Evolutionary conservation across 2,888 invertebrate species (phyloP), one percentile per base, ranked within the genome.

Genomic region (Pterostichus madidus): DNA sequence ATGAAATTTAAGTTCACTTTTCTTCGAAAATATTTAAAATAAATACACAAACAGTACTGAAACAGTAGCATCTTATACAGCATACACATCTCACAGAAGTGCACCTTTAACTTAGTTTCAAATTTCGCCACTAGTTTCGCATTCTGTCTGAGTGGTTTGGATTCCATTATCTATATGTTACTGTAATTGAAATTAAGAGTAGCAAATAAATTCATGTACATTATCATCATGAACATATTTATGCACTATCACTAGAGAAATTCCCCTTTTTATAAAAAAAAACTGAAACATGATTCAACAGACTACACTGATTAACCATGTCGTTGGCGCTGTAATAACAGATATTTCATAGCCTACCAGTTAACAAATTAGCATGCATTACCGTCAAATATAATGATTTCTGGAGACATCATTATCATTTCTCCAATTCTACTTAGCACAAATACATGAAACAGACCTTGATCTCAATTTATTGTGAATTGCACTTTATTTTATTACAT

Each of bases 341-440:
- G 13, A 44, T 10, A 71, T 71, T 71, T 39, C 15, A 39, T 10
- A 44, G 7, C 2, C 17, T 32, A 8, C 32, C 13, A 64, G 32
- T 64, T 39, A 64, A 13, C 13, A 32, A 7, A 61, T n/a, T 64
- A 44, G 7, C 24, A 71, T 44, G 17, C 7, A 71, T 44, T 71
- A 44, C 10, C 4, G 39, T n/a, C 15, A 17, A 71, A 24, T 7
- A 71, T 44, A 0, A 71, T 44, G 44, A 71, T 71, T 71, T 35
- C 39, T 17, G 1, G 5, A 71, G 13, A 71, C 68, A 71, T 71
- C 44, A 71, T 71, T 71, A 71, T 71, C 13, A 71, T 71, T 71
- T 44, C 44, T 44, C 24, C 13, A 17, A 44, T 17, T 17, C 17
- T 39, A 71, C 68, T 68, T 68, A 68, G 44, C 17, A 56, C 56